Evolutionary conservation across 2,888 invertebrate species (phyloP), one percentile per base, ranked within the genome.

Genomic region (Neoascia interrupta): DNA sequence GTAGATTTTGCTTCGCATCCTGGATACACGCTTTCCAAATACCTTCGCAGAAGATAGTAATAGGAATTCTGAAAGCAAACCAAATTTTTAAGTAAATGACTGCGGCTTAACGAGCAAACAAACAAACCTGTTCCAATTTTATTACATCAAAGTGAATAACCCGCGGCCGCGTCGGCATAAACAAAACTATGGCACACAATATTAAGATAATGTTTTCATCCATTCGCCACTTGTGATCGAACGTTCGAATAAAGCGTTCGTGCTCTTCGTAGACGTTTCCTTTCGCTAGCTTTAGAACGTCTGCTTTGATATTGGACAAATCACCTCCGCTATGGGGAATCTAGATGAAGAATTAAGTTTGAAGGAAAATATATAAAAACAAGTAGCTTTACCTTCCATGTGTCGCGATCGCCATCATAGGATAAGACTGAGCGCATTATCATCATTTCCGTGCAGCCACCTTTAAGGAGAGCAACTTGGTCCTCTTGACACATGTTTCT

Each of bases 361-460:
- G n/a, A n/a, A 31, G 3, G 4, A 31, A 31, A 31, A 31, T 31
- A 31, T n/a, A 31, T 3, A 6, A 31, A 5, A 31, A 31, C 31
- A 4, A 21, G 15, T 23, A 5, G 23, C 15, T 83, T n/a, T 85
- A 96, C 96, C 90, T 94, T 94, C 98, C 98, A 99, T 51, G 94
- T 94, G 84, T 96, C 94, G 82, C 94, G 92, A 82, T 95, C 95
- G 39, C 85, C 84, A 86, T 98, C 97, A 85, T 97, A 99, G 45
- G 95, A 95, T 91, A 96, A 94, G 0, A 96, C 96, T 81, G 98
- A 97, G 10, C 97, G 91, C 54, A 99, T 91, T 68, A 99, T 94
- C 93, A 99, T 94, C 93, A 99, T 95, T 89, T 99, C 98, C 47
- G 97, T 97, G 85, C 97, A 97, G 1, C 98, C 97, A 0, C 97